phyloP scores from a whole-genome alignment of 2,113 vertebrate genomes.

The Lepus europaeus region DNA sequence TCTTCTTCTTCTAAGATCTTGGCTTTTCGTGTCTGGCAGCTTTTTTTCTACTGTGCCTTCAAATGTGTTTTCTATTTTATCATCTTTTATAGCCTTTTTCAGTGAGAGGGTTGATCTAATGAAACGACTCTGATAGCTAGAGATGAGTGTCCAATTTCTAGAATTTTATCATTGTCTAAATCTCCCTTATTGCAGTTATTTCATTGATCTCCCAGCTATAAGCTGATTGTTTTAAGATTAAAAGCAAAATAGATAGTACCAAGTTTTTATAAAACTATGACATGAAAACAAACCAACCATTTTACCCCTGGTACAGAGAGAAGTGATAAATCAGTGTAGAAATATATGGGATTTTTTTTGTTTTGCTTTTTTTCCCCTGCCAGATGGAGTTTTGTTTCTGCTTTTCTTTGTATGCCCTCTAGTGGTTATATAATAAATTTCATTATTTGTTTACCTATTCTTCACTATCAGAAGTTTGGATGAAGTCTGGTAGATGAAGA shows the following conservation, averaged over 20 bases:
- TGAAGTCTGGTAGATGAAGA: background rate
- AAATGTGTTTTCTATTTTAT: slow-evolving; percentile 29
- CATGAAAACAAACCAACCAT: background rate
- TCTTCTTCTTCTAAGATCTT: background rate
- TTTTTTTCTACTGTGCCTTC: background rate
- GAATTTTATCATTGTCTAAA: slow-evolving; percentile 40
- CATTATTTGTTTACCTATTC: slow-evolving; percentile 17
- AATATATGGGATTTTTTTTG: background rate
- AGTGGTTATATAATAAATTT: slow-evolving; percentile 54
- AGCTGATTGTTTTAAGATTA: background rate
- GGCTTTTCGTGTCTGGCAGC: background rate
- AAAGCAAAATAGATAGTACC: slow-evolving; percentile 29
- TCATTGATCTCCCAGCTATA: slow-evolving; percentile 28
- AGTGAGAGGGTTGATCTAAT: slow-evolving; percentile 4
- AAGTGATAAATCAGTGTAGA: background rate
- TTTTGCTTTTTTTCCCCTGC: background rate
- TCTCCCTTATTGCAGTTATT: slow-evolving; percentile 40
- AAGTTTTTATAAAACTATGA: slow-evolving; percentile 6
- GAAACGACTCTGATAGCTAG: slow-evolving; percentile 5
- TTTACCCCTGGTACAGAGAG: slow-evolving; percentile 1
- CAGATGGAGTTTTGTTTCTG: slow-evolving; percentile 55
- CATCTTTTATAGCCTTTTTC: background rate
- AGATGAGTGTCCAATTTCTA: background rate
- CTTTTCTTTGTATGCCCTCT: slow-evolving; percentile 79
- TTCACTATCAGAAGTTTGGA: slow-evolving; percentile 31